Percentiles rank a stretch among this genome's conserved stretches.
Evolutionary conservation across 2,113 vertebrate genomes (phyloP).

Genomic region (Hystrix brachyura): DNA sequence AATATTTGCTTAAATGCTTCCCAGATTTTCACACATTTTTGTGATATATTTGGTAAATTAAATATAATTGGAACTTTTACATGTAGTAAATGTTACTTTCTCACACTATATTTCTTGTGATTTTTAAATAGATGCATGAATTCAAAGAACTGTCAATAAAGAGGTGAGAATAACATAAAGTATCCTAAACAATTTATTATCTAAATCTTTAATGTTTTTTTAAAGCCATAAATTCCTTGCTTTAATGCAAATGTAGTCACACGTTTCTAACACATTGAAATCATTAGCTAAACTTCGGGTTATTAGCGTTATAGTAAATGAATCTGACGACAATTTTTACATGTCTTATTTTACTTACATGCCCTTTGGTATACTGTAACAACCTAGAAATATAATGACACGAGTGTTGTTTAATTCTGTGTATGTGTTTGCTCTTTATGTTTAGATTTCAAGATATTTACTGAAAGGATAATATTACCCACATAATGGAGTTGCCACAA

Average conservation of each 20-base stretch:
- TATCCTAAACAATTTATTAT: background rate
- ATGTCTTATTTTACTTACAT: background rate
- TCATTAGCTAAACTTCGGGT: background rate
- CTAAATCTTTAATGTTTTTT: background rate
- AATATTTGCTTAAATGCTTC: background rate
- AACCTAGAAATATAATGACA: background rate
- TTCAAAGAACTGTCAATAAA: background rate
- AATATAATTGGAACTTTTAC: background rate
- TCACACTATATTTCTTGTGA: background rate
- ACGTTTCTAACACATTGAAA: background rate
- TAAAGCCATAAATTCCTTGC: background rate
- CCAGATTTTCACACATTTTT: background rate
- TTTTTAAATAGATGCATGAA: background rate
- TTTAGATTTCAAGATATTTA: background rate
- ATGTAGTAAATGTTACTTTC: background rate
- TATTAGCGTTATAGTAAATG: background rate
- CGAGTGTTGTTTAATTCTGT: background rate
- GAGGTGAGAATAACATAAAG: background rate
- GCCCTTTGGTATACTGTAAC: background rate
- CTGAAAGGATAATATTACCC: background rate
- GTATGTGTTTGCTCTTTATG: background rate
- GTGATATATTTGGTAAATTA: background rate
- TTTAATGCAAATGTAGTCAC: background rate
- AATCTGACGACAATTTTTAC: background rate
- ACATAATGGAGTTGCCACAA: background rate